phyloP scores from a whole-genome alignment of 2,797 vertebrate genomes.

The Linurgus olivaceus region DNA sequence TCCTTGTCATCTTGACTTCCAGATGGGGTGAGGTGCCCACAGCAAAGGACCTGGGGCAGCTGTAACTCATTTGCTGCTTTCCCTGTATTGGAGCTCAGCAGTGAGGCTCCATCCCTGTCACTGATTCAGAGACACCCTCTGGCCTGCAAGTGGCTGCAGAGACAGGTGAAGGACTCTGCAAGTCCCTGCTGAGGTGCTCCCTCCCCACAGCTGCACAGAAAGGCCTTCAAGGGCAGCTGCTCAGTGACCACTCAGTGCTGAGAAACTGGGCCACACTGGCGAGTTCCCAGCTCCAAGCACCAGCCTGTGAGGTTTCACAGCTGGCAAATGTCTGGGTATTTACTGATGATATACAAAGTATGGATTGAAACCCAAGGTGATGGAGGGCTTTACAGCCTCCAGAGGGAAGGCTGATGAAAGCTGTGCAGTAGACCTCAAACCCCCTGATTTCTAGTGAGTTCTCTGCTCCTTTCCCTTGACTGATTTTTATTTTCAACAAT shows the following conservation, averaged over 20 bases:
- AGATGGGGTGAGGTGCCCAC: accelerated
- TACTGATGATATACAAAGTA: not conserved
- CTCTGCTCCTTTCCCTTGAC: slow-evolving; percentile 70
- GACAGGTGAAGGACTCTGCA: not conserved
- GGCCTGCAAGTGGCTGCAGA: not conserved
- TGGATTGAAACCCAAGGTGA: not conserved
- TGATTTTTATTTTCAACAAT: slow-evolving; percentile 66
- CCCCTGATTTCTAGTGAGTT: slow-evolving; percentile 71
- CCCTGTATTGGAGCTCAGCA: not conserved
- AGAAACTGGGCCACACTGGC: not conserved
- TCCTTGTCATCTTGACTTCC: not conserved
- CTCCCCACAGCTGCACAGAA: not conserved
- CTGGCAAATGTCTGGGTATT: not conserved
- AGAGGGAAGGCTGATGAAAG: not conserved
- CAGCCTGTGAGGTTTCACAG: not conserved
- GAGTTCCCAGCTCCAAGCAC: not conserved
- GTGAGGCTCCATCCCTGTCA: not conserved
- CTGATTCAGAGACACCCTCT: not conserved
- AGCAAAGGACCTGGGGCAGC: not conserved
- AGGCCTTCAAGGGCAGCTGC: not conserved
- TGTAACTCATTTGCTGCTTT: not conserved
- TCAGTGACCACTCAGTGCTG: not conserved
- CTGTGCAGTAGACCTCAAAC: slow-evolving; percentile 17
- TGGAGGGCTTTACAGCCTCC: not conserved
- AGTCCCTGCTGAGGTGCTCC: not conserved